Conservation (phyloP, 2,797 vertebrate genomes). For the Oryzias dopingdopingensis region DNA sequence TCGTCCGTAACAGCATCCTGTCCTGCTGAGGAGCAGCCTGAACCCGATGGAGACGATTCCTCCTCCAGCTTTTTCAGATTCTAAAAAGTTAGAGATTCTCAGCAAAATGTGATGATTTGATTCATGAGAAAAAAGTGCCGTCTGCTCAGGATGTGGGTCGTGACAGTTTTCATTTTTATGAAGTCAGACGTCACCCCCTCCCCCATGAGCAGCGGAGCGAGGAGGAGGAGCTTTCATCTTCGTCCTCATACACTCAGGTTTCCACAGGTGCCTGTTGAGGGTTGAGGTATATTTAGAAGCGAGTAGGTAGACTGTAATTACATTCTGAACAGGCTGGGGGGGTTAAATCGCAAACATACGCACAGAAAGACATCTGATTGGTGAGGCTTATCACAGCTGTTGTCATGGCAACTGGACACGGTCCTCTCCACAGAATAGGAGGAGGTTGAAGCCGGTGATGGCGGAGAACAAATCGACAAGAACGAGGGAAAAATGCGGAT, state of each 20-base stretch:
- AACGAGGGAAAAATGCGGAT: conserved; percentile 3
- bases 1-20: too few relatives aligned
- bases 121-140: too few relatives aligned
- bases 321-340: conserved; percentile 33
- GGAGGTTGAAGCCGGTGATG: conserved; percentile 34
- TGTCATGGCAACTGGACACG: conserved; percentile 62
- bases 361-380: conserved; percentile 39
- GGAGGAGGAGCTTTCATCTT: too few relatives aligned
- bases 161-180: too few relatives aligned
- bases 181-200: too few relatives aligned
- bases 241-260: conserved; percentile 13
- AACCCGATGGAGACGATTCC: too few relatives aligned
- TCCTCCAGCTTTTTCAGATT: too few relatives aligned
- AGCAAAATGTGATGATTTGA: too few relatives aligned
- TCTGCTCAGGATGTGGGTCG: too few relatives aligned
- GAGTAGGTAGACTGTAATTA: conserved; percentile 68
- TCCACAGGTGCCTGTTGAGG: conserved; percentile 56
- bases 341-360: conserved; percentile 21
- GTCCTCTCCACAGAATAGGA: conserved; percentile 39
- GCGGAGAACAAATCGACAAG: conserved; percentile 19
- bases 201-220: too few relatives aligned
- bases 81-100: too few relatives aligned
- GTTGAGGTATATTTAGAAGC: conserved; percentile 57
- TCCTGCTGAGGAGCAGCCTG: too few relatives aligned
- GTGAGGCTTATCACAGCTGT: conserved; percentile 46